phyloP scores from a whole-genome alignment of 2,888 invertebrate species.

The Nebria brevicollis region DNA sequence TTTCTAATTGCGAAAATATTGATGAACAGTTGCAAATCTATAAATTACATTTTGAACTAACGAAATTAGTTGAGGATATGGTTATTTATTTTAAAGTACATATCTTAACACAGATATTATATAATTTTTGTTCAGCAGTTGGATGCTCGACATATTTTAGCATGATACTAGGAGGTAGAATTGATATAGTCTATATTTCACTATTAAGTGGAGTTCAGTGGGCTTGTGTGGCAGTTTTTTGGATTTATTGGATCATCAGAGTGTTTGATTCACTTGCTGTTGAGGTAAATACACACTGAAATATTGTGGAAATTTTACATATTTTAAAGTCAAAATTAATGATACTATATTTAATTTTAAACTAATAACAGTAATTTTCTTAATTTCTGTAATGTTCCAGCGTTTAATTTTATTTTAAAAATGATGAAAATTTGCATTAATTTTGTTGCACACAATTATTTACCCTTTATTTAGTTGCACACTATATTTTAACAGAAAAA shows the following conservation, averaged over 20 bases:
- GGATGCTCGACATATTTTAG: neutral
- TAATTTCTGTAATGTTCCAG: too few species aligned
- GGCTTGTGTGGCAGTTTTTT: neutral
- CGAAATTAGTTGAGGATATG: neutral
- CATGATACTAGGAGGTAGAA: neutral
- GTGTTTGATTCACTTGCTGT: neutral
- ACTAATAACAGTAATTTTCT: too few species aligned
- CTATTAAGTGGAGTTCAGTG: neutral
- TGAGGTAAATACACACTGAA: neutral
- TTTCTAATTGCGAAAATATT: neutral
- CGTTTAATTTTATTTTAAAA: too few species aligned
- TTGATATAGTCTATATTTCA: neutral
- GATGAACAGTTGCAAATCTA: neutral
- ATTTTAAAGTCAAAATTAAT: too few species aligned
- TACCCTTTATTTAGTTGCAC: too few species aligned
- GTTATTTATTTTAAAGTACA: neutral
- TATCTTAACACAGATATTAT: neutral
- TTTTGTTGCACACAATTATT: too few species aligned
- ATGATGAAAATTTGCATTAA: too few species aligned
- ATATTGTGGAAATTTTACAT: too few species aligned
- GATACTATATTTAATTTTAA: too few species aligned
- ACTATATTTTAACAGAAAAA: too few species aligned
- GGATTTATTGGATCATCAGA: neutral
- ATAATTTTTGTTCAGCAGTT: neutral
- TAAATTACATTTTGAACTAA: neutral